Evolutionary conservation across 1,140 invertebrate species (phyloP).

Genomic region (Chrysomallon squamiferum): DNA sequence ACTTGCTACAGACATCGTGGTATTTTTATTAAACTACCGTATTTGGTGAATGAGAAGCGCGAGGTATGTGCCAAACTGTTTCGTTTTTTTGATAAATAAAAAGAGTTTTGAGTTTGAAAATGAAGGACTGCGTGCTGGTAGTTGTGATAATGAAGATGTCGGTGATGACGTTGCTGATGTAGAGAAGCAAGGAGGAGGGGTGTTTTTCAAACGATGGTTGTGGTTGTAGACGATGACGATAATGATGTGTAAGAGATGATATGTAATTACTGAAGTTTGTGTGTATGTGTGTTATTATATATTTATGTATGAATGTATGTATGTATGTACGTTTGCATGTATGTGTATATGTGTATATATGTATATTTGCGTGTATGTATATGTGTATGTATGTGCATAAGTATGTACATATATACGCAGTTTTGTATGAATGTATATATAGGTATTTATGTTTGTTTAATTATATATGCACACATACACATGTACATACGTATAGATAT

Average conservation of each 20-base stretch:
- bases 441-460: background rate
- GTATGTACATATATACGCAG: background rate
- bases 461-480: background rate
- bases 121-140: too few species aligned
- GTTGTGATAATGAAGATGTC: too few species aligned
- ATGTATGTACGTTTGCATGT: background rate
- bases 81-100: too few species aligned
- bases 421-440: background rate
- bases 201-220: too few species aligned
- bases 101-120: too few species aligned
- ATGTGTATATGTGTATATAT: background rate
- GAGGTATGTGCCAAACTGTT: too few species aligned
- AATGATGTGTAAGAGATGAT: background rate
- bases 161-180: too few species aligned
- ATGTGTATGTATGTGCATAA: background rate
- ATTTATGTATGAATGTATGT: background rate
- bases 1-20: too few species aligned
- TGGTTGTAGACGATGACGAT: too few species aligned
- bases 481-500: constrained; percentile 1
- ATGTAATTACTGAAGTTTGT: background rate
- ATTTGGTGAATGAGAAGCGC: too few species aligned
- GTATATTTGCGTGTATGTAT: background rate
- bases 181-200: too few species aligned
- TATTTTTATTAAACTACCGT: too few species aligned
- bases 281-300: background rate